Base-by-base conservation (phyloP, 2,797 vertebrate genomes). In the Eurystomus glaucurus region DNA sequence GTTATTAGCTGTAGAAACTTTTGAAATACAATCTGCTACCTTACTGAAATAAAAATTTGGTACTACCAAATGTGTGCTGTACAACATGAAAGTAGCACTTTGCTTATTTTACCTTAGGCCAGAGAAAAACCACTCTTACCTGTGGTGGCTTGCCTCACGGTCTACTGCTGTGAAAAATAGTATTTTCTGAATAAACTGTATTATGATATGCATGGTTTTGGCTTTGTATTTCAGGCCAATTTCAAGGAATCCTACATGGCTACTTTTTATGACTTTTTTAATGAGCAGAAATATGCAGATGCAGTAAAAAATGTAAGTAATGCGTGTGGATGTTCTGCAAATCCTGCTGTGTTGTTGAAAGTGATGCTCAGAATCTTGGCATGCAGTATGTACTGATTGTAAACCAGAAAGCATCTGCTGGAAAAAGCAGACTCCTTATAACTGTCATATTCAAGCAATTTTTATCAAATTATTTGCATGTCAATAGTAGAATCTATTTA, bases 201-300 rank as follows among this genome's bases (percentile, higher is more conserved):
- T 76, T 57, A 52, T 61, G 70, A 89, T 65, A 62, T 54, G 39
- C 55, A 50, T 77, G 52, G 17, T 37, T 92, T 88, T 86, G 69
- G 29, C 93, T 87, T 98, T 97, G 60, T 81, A n/a, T 98, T 98
- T 90, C 89, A 99, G 99, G 99, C 99, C 95, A 99, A 98, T 97
- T 99, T 99, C 96, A 99, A 99, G 97, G 99, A 99, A 97, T 99
- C 99, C 7, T 99, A 99, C 98, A 99, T 99, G 99, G 99, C 99
- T 72, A 98, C 99, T 0, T 99, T 99, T 98, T 99, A 99, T 77
- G 99, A 99, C 94, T 99, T 99, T 98, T 99, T 99, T 98, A 99
- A 99, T 66, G 99, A 99, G 94, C 99, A 99, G 98, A 99, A 99
- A 98, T 99, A 99, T n/a, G 99, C 99, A 4, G 99, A 99, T 26